Evolutionary conservation across 2,888 invertebrate genomes (phyloP).

Genomic region (Dinocampus coccinellae): DNA sequence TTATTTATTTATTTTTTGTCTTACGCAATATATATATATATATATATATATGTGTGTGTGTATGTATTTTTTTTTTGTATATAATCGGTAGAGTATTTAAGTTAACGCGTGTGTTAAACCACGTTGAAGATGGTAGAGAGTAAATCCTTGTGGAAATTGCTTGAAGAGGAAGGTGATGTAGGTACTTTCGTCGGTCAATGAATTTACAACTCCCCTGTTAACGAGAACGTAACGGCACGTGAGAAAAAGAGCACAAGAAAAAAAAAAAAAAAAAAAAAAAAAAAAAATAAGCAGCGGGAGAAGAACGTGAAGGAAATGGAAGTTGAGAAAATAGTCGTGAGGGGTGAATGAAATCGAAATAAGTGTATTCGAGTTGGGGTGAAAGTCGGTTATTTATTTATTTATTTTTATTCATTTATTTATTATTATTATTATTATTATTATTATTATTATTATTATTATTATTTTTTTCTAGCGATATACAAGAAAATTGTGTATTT

Average conservation of each 20-base stretch:
- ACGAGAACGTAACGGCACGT: slow-evolving; percentile 68
- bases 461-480: too few relatives aligned
- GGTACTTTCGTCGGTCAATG: slow-evolving; percentile 68
- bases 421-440: too few relatives aligned
- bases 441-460: too few relatives aligned
- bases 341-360: slow-evolving; percentile 65
- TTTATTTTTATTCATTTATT: too few relatives aligned
- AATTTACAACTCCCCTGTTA: slow-evolving; percentile 68
- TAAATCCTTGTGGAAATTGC: neutral
- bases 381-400: neutral
- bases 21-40: too few relatives aligned
- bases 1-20: neutral
- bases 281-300: slow-evolving; percentile 57
- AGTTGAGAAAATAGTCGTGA: slow-evolving; percentile 54
- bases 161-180: slow-evolving; percentile 13
- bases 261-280: too few relatives aligned
- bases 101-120: neutral
- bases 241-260: too few relatives aligned
- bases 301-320: slow-evolving; percentile 61
- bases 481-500: too few relatives aligned
- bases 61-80: neutral
- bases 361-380: slow-evolving; percentile 36
- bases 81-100: neutral
- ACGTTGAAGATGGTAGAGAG: neutral
- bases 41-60: too few relatives aligned